phyloP scores from a whole-genome alignment of 2,113 vertebrate genomes.

The Cygnus buccinator region DNA sequence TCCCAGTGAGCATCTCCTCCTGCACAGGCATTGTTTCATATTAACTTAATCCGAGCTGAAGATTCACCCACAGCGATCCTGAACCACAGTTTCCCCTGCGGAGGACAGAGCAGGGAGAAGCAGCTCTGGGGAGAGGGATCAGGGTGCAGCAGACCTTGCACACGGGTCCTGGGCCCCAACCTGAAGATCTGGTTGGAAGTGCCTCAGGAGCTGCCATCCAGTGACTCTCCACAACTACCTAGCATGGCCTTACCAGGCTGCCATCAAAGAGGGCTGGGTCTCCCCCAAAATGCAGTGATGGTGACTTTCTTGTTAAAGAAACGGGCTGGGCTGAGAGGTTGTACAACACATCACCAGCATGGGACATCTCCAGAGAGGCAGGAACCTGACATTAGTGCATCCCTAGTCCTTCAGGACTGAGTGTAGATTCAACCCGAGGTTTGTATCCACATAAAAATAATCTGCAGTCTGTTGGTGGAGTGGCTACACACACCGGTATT shows the following conservation, averaged over 20 bases:
- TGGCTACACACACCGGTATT: background rate
- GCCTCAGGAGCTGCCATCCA: background rate
- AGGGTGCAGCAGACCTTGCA: background rate
- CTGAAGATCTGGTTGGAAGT: background rate
- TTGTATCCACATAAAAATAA: background rate
- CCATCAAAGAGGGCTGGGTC: background rate
- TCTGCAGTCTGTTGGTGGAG: background rate
- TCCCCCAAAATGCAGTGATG: background rate
- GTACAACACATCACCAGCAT: background rate
- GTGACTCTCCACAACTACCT: background rate
- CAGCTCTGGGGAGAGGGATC: background rate
- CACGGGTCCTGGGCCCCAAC: background rate
- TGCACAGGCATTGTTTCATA: background rate
- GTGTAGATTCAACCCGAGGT: background rate
- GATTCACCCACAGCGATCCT: background rate
- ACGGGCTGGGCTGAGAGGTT: background rate
- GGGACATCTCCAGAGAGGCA: background rate
- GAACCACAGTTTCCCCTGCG: background rate
- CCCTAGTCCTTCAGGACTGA: background rate
- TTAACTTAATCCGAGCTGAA: background rate
- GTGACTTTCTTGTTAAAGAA: background rate
- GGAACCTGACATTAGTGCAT: background rate
- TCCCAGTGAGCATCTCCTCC: background rate
- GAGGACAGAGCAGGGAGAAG: background rate
- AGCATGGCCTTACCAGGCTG: background rate